Percentiles rank a stretch among this genome's conserved stretches.
Conservation (phyloP, 2,113 vertebrate genomes). For the Serinus canaria region DNA sequence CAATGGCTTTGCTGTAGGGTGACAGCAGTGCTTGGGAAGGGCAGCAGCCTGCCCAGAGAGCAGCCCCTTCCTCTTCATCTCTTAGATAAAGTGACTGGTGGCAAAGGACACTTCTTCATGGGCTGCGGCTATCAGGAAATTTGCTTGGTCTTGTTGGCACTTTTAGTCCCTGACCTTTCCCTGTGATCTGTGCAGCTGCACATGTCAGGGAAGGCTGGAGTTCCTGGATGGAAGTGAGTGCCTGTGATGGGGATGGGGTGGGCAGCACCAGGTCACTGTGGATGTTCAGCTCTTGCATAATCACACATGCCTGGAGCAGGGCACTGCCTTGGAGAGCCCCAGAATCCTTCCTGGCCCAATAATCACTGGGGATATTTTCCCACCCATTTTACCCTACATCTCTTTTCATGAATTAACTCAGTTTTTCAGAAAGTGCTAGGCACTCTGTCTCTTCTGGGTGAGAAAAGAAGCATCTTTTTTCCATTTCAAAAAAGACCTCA, state of each 20-base stretch:
- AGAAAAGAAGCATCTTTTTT: neutral
- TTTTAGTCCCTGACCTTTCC: neutral
- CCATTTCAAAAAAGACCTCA: neutral
- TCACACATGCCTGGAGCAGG: fast-evolving
- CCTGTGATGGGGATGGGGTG: fast-evolving
- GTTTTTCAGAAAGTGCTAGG: neutral
- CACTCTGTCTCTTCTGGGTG: neutral
- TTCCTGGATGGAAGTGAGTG: fast-evolving
- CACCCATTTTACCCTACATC: neutral
- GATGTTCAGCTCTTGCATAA: neutral
- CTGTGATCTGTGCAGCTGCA: neutral
- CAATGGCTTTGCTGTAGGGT: neutral
- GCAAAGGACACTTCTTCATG: neutral
- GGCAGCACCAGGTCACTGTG: neutral
- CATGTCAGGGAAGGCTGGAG: neutral
- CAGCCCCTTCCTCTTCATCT: neutral
- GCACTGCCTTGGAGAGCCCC: neutral
- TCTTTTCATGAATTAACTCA: neutral
- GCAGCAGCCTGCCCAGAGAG: neutral
- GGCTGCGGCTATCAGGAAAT: neutral
- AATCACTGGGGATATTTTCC: neutral
- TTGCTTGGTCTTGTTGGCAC: neutral
- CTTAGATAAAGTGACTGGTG: neutral
- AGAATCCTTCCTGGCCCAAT: neutral
- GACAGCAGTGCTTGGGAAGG: neutral